Evolutionary conservation across 2,113 vertebrate genomes (phyloP).

Genomic region (Barnardius zonarius): DNA sequence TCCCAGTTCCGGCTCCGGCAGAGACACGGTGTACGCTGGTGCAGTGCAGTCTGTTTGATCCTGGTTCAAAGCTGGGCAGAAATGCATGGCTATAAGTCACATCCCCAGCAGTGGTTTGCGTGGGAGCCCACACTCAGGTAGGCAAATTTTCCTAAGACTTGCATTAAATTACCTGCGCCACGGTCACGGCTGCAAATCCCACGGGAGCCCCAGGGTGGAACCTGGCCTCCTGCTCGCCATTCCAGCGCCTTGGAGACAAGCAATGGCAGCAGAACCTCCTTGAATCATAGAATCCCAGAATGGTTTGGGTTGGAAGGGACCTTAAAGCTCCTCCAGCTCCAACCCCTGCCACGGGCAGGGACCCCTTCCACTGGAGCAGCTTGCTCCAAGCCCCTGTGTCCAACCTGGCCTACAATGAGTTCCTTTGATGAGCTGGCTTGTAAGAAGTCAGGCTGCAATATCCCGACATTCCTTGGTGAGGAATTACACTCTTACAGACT

Average conservation of each 20-base stretch:
- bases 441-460: background rate
- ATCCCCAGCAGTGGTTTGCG: conserved; percentile 40
- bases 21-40: background rate
- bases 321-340: background rate
- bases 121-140: conserved; percentile 45
- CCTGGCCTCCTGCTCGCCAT: background rate
- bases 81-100: conserved; percentile 42
- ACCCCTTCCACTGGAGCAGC: background rate
- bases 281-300: background rate
- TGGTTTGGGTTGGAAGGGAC: background rate
- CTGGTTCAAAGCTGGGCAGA: background rate
- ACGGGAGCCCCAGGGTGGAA: background rate
- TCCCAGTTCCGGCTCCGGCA: background rate
- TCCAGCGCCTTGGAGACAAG: background rate
- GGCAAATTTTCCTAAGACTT: conserved; percentile 27
- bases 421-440: background rate
- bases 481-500: background rate
- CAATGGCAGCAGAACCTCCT: background rate
- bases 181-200: background rate
- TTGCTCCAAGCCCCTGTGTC: background rate
- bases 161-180: background rate
- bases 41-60: conserved; percentile 34
- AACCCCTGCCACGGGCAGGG: background rate
- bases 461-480: background rate
- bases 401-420: background rate